Base-by-base conservation (phyloP, 2,888 invertebrate genomes). In the Eristalinus aeneus region DNA sequence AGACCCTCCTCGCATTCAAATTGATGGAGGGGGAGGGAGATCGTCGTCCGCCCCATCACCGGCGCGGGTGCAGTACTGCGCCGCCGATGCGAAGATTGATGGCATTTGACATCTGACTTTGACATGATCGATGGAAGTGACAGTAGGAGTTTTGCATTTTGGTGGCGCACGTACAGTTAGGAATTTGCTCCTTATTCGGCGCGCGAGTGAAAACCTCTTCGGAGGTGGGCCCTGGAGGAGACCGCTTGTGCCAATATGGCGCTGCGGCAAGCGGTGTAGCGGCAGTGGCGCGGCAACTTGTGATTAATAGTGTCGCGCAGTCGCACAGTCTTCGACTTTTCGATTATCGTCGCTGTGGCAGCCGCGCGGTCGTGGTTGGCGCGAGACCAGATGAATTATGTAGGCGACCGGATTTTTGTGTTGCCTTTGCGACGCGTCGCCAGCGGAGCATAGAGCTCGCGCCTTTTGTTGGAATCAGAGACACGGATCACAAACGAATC, bases 101-200 rank as follows among this genome's bases (percentile, higher is more conserved):
- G 86, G 88, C 80, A 76, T 82, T 83, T 88, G 86, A 88, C 88
- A 86, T 88, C 83, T 88, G 88, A 88, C 88, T 88, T 83, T 82
- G 83, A 86, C 74, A 86, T 82, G 86, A 86, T 86, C 86, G 86
- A 86, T 86, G 69, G 74, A 82, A 86, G 65, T 78, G 86, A 86
- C 86, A 86, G 81, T 74, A 11, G 69, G 64, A 69, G 73, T 77
- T 76, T 85, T 85, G 80, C 85, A 80, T 85, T 80, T 85, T 69
- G 32, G 67, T 36, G 46, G 27, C 22, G 11, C 36, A 34, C 71
- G 58, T 46, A 80, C 74, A 56, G 74, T 76, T 34, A 46, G 76
- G 81, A 76, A 81, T 81, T 64, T 61, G n/a, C 11, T 61, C 46
- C 9, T 23, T 27, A 36, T 68, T 65, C 65, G 56, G 60, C 64